Percentiles rank a stretch among this genome's conserved stretches.
Conservation (phyloP, 2,797 vertebrate genomes). For the Parauchenoglanis punctatus region DNA sequence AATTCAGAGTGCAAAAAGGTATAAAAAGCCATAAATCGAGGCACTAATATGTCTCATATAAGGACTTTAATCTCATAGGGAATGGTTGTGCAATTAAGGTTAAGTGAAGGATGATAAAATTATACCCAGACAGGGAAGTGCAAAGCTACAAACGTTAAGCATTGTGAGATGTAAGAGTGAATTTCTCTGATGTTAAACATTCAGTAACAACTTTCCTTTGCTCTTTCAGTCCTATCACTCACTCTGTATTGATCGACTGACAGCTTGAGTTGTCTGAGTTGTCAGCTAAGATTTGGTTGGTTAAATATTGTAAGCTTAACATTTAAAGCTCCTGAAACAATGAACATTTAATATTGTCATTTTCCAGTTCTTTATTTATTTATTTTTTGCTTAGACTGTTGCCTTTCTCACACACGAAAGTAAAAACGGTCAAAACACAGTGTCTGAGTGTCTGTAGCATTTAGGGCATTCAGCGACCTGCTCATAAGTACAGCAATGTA, state of each 20-base stretch:
- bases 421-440: not conserved
- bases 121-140: not conserved
- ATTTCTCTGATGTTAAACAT: conserved; percentile 9
- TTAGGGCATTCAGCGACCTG: not conserved
- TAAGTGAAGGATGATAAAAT: conserved; percentile 12
- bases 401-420: not conserved
- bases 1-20: conserved; percentile 18
- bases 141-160: not conserved
- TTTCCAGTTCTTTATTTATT: not conserved
- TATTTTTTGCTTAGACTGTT: not conserved
- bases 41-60: not conserved
- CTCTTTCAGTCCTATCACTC: conserved; percentile 35
- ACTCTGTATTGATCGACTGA: conserved; percentile 35
- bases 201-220: not conserved
- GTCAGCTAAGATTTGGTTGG: not conserved
- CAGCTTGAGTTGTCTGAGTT: not conserved
- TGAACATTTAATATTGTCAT: not conserved
- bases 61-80: conserved; percentile 10
- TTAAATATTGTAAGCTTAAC: not conserved
- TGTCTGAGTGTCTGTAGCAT: not conserved
- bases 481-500: not conserved
- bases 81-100: conserved; percentile 17
- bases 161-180: not conserved
- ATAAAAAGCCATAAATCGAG: not conserved
- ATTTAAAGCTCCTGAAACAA: not conserved